phyloP scores from a whole-genome alignment of 64 coral and sea anemone genomes.

The Actinia tenebrosa region DNA sequence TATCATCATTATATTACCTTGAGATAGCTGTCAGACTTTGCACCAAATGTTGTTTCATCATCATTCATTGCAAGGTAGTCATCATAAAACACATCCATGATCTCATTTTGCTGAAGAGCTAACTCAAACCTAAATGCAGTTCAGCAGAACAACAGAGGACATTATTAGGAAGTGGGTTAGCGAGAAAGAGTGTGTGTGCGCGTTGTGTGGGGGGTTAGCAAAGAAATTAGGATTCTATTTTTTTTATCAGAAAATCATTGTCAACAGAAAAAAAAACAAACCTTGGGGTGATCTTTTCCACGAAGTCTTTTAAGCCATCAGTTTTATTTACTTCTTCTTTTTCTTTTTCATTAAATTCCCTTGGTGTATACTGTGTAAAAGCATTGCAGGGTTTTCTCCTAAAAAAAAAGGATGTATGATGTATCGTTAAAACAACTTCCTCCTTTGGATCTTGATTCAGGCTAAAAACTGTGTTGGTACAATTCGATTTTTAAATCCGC shows the following conservation, averaged over 20 bases:
- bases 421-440: too few relatives aligned
- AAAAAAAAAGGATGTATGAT: neutral
- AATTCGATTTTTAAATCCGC: too few relatives aligned
- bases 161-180: too few relatives aligned
- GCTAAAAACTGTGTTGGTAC: too few relatives aligned
- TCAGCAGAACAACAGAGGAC: neutral
- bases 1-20: constrained; percentile 45
- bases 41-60: constrained; percentile 93
- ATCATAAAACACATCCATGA: constrained; percentile 95
- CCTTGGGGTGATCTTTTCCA: constrained; percentile 86
- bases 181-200: too few relatives aligned
- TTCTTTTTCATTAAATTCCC: constrained; percentile 59
- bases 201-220: too few relatives aligned
- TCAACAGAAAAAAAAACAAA: neutral
- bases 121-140: constrained; percentile 73
- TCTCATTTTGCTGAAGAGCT: constrained; percentile 96
- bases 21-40: constrained; percentile 89
- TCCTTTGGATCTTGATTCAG: too few relatives aligned
- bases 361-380: constrained; percentile 73
- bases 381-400: constrained; percentile 95
- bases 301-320: constrained; percentile 42
- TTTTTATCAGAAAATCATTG: neutral
- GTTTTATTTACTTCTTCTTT: constrained; percentile 48
- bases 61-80: constrained; percentile 85
- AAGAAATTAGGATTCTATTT: too few relatives aligned